Evolutionary conservation across 2,113 vertebrate species (phyloP), one percentile per base, ranked within the genome.

Genomic region (Sander lucioperca): DNA sequence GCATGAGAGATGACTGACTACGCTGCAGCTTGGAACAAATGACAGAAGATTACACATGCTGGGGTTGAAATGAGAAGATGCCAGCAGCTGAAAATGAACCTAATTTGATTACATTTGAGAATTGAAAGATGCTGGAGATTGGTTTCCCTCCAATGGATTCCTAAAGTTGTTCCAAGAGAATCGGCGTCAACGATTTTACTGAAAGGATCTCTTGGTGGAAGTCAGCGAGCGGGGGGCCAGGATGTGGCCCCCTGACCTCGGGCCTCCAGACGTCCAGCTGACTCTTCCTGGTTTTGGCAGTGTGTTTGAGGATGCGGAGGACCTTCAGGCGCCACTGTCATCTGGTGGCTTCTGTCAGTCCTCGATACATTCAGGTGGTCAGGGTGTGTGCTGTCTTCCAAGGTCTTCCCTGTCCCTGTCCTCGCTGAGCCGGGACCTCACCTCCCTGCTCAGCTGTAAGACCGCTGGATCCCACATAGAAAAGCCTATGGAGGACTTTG

Each of bases 401-500:
- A 86, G 84, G 85, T 88, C 90, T 2, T 91, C 93, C 50, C 87
- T 96, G 87, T 96, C 95, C 1, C 89, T 96, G 11, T 90, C 95
- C 82, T 96, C 94, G 8, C 94, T 95, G 95, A 95, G 95, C 76
- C 82, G 96, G 9, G 96, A 96, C 65, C 93, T 97, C 93, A 94
- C 93, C 77, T 93, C 97, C 58, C 94, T 96, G 87, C 94, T 96
- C 91, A 95, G 93, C 70, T 96, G 96, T 89, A 96, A 96, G 30
- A 94, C 96, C 56, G 90, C 96, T 50, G 95, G 95, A 81, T 94
- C 96, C 77, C 96, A 96, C 25, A 45, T 96, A 77, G 96, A 96
- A 69, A 96, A 95, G 69, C 67, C 74, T 4, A 83, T 95, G 90
- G 93, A 93, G 80, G 88, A 94, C 83, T 92, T 95, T 89, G 86